Percentiles rank a stretch among this genome's conserved stretches.
These are phyloP conservation scores for Scaptomyza cyrtandrae DNA, from an alignment of 2,888 invertebrate genomes.

Conservation along the genomic window DNA sequence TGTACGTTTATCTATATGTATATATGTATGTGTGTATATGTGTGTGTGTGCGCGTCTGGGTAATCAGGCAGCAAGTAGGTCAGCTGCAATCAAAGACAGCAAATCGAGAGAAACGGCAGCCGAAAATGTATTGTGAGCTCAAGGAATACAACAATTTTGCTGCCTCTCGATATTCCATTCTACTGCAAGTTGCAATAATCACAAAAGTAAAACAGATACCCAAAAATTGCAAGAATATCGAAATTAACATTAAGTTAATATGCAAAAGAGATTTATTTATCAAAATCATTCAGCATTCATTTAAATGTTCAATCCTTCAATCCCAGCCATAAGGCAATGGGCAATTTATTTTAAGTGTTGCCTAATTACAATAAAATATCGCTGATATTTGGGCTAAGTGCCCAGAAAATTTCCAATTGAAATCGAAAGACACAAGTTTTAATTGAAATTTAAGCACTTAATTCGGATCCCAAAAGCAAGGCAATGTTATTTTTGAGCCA, in stretches of 20 bases:
- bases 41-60: conserved; percentile 47
- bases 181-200: conserved; percentile 28
- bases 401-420: conserved; percentile 35
- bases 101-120: conserved; percentile 61
- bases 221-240: conserved; percentile 4
- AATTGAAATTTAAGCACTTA: conserved; percentile 81
- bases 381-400: conserved; percentile 64
- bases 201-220: conserved; percentile 3
- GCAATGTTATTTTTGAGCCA: conserved; percentile 2
- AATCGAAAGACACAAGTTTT: conserved; percentile 62
- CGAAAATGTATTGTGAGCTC: conserved; percentile 64
- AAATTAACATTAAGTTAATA: not conserved
- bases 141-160: conserved; percentile 40
- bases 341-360: conserved; percentile 54
- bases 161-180: conserved; percentile 27
- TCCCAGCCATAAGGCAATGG: conserved; percentile 10
- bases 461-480: conserved; percentile 50
- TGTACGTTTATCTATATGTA: not conserved
- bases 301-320: not conserved
- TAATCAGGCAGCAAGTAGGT: conserved; percentile 78
- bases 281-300: not conserved
- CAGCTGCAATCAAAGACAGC: conserved; percentile 77
- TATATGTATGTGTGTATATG: not conserved
- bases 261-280: conserved; percentile 1
- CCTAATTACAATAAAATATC: conserved; percentile 69